phyloP scores from a whole-genome alignment of 2,113 vertebrate species.

The Cygnus atratus region DNA sequence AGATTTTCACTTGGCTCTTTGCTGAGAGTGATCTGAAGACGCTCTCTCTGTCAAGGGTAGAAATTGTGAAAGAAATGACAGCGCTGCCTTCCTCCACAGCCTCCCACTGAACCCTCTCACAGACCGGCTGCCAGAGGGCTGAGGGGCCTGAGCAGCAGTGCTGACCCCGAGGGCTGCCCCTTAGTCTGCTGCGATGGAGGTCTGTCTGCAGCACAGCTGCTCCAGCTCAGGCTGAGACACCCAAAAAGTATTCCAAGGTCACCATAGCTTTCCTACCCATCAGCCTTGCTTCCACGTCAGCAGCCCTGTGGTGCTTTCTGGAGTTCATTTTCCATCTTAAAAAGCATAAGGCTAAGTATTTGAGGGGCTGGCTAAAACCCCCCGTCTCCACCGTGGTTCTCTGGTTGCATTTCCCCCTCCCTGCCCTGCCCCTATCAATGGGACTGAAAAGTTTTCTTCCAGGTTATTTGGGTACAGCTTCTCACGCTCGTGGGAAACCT shows the following conservation, averaged over 20 bases:
- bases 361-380: background rate
- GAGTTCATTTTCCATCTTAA: background rate
- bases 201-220: constrained; percentile 21
- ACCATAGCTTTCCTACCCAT: background rate
- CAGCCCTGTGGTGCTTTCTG: background rate
- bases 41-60: background rate
- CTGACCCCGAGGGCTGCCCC: background rate
- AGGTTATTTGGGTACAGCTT: accelerated
- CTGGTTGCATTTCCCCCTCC: background rate
- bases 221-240: background rate
- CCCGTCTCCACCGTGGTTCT: background rate
- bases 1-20: background rate
- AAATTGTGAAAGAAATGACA: background rate
- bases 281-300: background rate
- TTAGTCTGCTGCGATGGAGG: background rate
- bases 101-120: background rate
- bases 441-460: background rate
- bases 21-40: background rate
- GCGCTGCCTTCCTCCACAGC: background rate
- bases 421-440: background rate
- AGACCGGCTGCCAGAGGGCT: background rate
- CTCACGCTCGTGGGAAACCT: background rate
- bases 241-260: background rate
- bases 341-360: background rate
- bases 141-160: background rate